A percentile compares a stretch with the other conserved stretches of the same genome.
phyloP scores from a whole-genome alignment of 2,797 vertebrate species.

The Gallinago nigripennis region DNA sequence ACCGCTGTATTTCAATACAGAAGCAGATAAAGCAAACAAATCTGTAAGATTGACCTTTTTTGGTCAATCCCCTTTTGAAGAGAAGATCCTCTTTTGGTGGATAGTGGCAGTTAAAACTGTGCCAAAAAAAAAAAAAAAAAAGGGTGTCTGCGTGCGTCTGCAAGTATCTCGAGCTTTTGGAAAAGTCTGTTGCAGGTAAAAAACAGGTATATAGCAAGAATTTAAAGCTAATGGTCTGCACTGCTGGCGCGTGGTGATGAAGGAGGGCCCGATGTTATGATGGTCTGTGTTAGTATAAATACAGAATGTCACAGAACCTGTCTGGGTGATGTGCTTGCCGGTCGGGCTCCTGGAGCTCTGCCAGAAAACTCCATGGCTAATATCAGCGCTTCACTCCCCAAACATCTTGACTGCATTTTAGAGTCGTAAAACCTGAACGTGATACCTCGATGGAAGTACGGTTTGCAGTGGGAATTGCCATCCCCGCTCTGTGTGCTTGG shows the following conservation, averaged over 20 bases:
- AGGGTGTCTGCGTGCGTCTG: neutral
- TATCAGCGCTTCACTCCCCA: neutral
- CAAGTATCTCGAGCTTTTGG: neutral
- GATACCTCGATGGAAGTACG: neutral
- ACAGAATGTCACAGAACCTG: constrained; percentile 25
- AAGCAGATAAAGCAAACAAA: neutral
- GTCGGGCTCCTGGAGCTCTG: neutral
- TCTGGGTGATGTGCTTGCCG: neutral
- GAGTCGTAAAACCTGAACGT: neutral
- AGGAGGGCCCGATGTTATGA: neutral
- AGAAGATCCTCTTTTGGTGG: neutral
- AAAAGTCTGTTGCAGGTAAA: neutral
- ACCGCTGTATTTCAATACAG: neutral
- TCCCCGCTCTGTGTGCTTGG: neutral
- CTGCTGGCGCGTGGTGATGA: neutral
- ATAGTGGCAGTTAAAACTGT: neutral
- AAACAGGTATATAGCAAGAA: neutral
- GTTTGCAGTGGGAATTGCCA: neutral
- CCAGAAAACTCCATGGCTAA: neutral
- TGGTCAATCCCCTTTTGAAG: neutral
- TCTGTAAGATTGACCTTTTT: neutral
- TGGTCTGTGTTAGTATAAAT: neutral
- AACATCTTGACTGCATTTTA: neutral
- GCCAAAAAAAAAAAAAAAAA: neutral
- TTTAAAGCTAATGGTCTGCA: neutral